Conservation (phyloP, 2,888 invertebrate species). For the Caenorhabditis japonica region DNA sequence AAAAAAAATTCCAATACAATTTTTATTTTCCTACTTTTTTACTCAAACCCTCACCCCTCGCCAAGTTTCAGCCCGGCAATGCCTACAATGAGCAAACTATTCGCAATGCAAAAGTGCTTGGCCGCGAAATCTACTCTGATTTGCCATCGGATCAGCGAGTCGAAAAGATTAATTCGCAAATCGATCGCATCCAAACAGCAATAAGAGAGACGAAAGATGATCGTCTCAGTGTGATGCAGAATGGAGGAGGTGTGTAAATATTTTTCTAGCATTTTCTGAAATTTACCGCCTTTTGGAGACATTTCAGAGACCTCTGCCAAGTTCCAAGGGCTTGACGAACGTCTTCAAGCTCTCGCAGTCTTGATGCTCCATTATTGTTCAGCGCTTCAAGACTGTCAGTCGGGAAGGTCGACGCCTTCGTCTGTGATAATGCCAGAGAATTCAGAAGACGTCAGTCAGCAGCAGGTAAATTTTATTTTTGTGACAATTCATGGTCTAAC, state of each 20-base stretch:
- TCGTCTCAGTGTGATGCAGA: conserved; percentile 80
- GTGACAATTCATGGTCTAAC: background rate
- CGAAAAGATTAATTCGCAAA: conserved; percentile 88
- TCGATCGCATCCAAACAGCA: conserved; percentile 85
- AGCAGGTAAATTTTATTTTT: conserved; percentile 4
- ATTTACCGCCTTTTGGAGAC: background rate
- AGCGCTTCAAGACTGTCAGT: conserved; percentile 81
- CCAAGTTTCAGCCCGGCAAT: conserved; percentile 73
- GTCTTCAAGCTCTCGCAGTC: conserved; percentile 88
- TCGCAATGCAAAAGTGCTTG: conserved; percentile 89
- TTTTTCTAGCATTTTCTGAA: background rate
- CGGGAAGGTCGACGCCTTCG: conserved; percentile 39
- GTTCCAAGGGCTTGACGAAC: conserved; percentile 85
- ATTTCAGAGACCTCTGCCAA: conserved; percentile 69
- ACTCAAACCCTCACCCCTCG: background rate
- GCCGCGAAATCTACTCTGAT: conserved; percentile 86
- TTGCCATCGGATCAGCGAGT: conserved; percentile 83
- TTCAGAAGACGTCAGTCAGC: conserved; percentile 10
- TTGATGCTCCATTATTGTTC: conserved; percentile 95
- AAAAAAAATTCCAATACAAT: no score
- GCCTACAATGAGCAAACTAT: conserved; percentile 87
- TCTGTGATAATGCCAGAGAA: conserved; percentile 7
- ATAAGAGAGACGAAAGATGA: conserved; percentile 84
- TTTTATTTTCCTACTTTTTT: background rate
- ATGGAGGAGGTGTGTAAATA: conserved; percentile 39